Base-by-base conservation (phyloP, 1,140 invertebrate species). In the Zophobas atratus region DNA sequence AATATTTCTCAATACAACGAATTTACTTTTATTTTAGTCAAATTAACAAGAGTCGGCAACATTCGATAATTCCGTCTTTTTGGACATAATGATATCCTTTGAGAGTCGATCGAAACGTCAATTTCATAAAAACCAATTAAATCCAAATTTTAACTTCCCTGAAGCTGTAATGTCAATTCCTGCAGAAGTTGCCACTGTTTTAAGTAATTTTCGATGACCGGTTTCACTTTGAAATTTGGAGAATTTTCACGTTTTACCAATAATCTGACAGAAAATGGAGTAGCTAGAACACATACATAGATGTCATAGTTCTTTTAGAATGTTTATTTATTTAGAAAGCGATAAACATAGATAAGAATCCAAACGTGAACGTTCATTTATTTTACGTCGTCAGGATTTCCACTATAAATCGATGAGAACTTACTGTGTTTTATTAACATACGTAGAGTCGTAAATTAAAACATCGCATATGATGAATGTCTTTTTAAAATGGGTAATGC, bases 41-140 rank as follows among this genome's bases (percentile, higher is more conserved):
- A 67, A 67, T 67, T 67, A 67, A 67, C 60, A 39, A 67, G 60
- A 67, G 43, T 36, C 35, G 38, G 38, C 56, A 67, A 67, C 41
- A 41, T 67, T 67, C 60, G 43, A 43, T 67, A 67, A 67, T 43
- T 67, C 6, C 2, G 20, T 67, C 60, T 39, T 39, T 67, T 67
- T 67, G 39, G 60, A 67, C 41, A 39, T 67, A 67, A 67, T 67
- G 41, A 43, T 46, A 20, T 67, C 39, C 38, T 67, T 67, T 67
- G 60, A 67, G 43, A 67, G 43, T 67, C 38, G 60, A 67, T 36
- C 39, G 6, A 63, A 63, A 63, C 39, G 60, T 67, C 60, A 67
- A 67, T 67, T 67, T 36, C 60, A 67, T 33, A 67, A 67, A 67
- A n/a, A 38, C 8, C n/a, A 33, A 39, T 67, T 39, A 33, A 38